Base-by-base conservation (phyloP, 2,113 vertebrate genomes). In the Theristicus caerulescens region DNA sequence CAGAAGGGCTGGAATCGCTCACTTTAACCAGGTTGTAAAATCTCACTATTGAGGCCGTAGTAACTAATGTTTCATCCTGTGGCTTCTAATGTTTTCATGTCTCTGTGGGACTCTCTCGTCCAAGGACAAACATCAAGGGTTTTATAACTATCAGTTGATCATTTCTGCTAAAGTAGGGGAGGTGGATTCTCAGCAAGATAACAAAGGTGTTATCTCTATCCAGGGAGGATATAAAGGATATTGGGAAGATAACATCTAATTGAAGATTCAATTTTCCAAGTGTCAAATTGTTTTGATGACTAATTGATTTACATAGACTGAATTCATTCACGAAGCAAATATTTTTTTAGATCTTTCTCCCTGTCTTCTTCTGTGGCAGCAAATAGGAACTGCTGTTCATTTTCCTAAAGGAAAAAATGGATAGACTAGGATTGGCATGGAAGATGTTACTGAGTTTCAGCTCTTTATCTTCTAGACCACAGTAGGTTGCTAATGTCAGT, bases 121-220 rank as follows among this genome's bases (percentile, higher is more conserved):
- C 98, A 98, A 98, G 98, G 98, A 97, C 98, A 98, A 98, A 97
- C 97, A 97, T 97, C 97, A 98, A 98, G 97, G 97, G 96, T 97
- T 97, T 98, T 98, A 97, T 95, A 98, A 98, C 98, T 98, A 98
- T 98, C 98, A 98, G 97, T 98, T 98, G 98, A 98, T 98, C 98
- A 98, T 98, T 98, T 98, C 98, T 98, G 97, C 98, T 97, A 97
- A 98, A 98, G 97, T 98, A 98, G 97, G 93, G 97, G 96, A 97
- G 97, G 97, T 98, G 98, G 98, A 98, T 98, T 98, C 95, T 97
- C 94, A 91, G 97, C 25, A 93, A 98, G 98, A 98, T 98, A 98
- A 98, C 97, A 97, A 93, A 97, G 95, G 97, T 97, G 98, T 98
- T 98, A 98, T 98, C 98, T 98, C 96, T 95, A 72, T 73, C 94